Base-by-base conservation (phyloP, 2,797 vertebrate species). In the Acanthopagrus latus region DNA sequence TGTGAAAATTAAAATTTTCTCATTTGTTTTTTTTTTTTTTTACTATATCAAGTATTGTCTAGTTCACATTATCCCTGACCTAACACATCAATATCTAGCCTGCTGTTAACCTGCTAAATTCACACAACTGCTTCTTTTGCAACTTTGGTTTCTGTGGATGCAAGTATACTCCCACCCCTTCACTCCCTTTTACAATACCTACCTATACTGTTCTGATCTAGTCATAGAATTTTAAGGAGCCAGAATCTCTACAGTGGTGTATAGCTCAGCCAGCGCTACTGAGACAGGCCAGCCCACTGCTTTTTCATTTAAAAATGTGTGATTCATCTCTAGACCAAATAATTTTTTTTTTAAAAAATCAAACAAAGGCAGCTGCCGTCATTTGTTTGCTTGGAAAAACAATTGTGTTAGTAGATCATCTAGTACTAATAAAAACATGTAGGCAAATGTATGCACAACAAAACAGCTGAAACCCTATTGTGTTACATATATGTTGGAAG, bases 301-400 rank as follows among this genome's bases (percentile, higher is more conserved):
- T 77, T 80, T 47, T 29, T 48, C 29, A 44, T 76, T 80, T 46
- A 29, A 80, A 76, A 71, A 68, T 33, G 27, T 44, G 59, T 71
- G 76, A 87, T 74, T 69, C 67, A 84, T 64, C 38, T 18, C 29
- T 29, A 56, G 21, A 81, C 71, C 62, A 18, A 60, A 81, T 79
- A 59, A n/a, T n/a, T n/a, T n/a, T n/a, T n/a, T n/a, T n/a, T n/a
- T n/a, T n/a, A 50, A 8, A 43, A 44, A 29, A 7, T 33, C 21
- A 75, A 57, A 68, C 71, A 16, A 60, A 72, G 50, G 47, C 38
- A 58, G 74, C 17, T 59, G 17, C 29, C 21, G 33, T 20, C 17
- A 0, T 54, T 33, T 50, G 57, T 73, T 71, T 80, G 13, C 25
- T 47, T 14, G 25, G 17, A 67, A 71, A 71, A 55, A 43, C 23